Percentiles rank a stretch among this genome's conserved stretches.
These are phyloP conservation scores for Eudorcas thomsonii DNA, from an alignment of 2,113 vertebrate genomes.

Conservation along the genomic window DNA sequence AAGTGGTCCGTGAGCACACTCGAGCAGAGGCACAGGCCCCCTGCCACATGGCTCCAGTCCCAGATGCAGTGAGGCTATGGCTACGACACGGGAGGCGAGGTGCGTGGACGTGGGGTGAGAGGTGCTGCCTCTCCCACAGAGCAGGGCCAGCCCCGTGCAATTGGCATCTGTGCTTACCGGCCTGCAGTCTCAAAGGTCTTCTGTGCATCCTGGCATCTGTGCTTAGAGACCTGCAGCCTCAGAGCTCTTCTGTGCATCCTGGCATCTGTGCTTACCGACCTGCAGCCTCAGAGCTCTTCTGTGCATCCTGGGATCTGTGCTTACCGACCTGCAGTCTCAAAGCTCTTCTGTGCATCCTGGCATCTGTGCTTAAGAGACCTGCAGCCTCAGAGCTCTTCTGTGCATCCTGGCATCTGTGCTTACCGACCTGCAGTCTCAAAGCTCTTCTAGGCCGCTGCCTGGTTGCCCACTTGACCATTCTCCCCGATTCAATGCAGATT, in stretches of 20 bases:
- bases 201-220: rapidly evolving
- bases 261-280: too few species aligned
- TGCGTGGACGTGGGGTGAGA: rapidly evolving
- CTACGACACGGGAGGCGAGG: rapidly evolving
- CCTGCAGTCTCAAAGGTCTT: background rate
- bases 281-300: background rate
- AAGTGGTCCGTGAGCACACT: rapidly evolving
- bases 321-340: background rate
- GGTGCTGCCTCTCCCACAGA: rapidly evolving
- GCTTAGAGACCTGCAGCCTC: background rate
- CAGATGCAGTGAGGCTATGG: rapidly evolving
- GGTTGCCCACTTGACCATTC: rapidly evolving
- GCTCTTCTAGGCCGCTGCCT: background rate
- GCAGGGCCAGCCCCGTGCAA: rapidly evolving
- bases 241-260: background rate
- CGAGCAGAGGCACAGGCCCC: rapidly evolving
- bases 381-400: background rate
- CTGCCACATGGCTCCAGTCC: rapidly evolving
- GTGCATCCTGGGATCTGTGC: rapidly evolving
- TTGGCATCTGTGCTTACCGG: rapidly evolving
- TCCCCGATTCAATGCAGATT: rapidly evolving
- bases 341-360: rapidly evolving
- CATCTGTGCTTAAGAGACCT: rapidly evolving
- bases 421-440: background rate
- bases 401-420: rapidly evolving